phyloP scores from a whole-genome alignment of 1,140 invertebrate species.

The Plutomurus gul region DNA sequence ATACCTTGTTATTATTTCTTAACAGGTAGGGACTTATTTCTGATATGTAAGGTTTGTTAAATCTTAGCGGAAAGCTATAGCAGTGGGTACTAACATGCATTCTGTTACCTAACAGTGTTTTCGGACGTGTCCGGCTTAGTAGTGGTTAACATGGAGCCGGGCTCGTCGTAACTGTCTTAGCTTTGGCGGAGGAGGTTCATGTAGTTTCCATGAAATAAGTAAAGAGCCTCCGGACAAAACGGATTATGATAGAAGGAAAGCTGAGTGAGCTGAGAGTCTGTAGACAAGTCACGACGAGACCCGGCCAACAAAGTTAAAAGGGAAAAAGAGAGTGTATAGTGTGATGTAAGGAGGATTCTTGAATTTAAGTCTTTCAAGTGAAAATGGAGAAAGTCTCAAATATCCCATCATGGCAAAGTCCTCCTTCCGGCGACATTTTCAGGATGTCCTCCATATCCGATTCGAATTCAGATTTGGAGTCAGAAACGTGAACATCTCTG shows the following conservation, averaged over 20 bases:
- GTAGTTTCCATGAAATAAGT: not conserved
- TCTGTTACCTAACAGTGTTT: too few relatives aligned
- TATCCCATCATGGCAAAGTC: constrained; percentile 22
- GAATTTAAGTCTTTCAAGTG: constrained; percentile 16
- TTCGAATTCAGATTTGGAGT: constrained; percentile 30
- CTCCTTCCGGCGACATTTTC: constrained; percentile 34
- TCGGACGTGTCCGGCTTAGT: not conserved
- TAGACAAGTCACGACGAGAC: not conserved
- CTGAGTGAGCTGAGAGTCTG: not conserved
- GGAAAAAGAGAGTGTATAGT: constrained; percentile 12
- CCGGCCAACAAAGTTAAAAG: not conserved
- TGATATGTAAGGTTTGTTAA: too few relatives aligned
- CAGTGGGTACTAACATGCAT: too few relatives aligned
- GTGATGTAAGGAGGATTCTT: constrained; percentile 21
- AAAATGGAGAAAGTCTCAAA: constrained; percentile 12
- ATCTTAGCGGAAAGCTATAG: too few relatives aligned
- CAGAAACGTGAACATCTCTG: not conserved
- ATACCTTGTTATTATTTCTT: too few relatives aligned
- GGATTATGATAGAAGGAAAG: not conserved
- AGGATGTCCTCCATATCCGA: constrained; percentile 34
- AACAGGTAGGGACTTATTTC: too few relatives aligned
- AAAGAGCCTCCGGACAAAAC: not conserved
- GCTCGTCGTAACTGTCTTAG: not conserved
- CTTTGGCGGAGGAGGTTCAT: not conserved
- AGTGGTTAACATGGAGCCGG: not conserved